phyloP scores from a whole-genome alignment of 2,113 vertebrate species.

The Lota lota region DNA sequence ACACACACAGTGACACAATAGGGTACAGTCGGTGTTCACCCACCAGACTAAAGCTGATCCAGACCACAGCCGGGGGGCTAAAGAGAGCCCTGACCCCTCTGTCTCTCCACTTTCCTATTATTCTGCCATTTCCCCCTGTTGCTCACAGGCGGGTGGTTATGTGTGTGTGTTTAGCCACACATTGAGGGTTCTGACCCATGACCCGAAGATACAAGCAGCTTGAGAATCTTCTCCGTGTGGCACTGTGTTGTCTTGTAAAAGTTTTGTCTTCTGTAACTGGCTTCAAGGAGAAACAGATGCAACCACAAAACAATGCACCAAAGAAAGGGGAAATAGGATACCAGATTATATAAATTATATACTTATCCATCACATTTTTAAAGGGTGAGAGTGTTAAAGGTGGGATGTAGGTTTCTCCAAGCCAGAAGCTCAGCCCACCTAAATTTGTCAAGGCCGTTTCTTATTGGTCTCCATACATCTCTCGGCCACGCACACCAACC shows the following conservation, averaged over 20 bases:
- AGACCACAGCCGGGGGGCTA: conserved; percentile 72
- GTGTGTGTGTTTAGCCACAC: background rate
- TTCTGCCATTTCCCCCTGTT: conserved; percentile 34
- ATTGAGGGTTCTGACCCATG: conserved; percentile 57
- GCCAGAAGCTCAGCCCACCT: no score
- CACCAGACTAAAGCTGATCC: conserved; percentile 65
- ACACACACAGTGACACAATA: conserved; percentile 21
- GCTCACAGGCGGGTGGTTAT: conserved; percentile 43
- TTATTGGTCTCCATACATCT: no score
- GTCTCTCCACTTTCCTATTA: conserved; percentile 30
- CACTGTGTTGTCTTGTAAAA: conserved; percentile 40
- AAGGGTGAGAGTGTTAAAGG: no score
- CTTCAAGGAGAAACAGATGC: conserved; percentile 61
- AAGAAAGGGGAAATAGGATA: background rate
- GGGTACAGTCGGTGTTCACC: conserved; percentile 66
- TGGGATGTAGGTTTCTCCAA: no score
- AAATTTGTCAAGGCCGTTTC: no score
- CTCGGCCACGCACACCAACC: no score
- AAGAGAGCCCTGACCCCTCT: conserved; percentile 72
- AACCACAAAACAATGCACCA: background rate
- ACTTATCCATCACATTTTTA: no score
- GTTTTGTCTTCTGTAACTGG: conserved; percentile 66
- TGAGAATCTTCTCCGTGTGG: conserved; percentile 69
- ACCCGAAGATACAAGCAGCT: conserved; percentile 51
- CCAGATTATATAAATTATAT: no score